phyloP scores from a whole-genome alignment of 2,888 invertebrate genomes.

The Brachyopa scutellaris region DNA sequence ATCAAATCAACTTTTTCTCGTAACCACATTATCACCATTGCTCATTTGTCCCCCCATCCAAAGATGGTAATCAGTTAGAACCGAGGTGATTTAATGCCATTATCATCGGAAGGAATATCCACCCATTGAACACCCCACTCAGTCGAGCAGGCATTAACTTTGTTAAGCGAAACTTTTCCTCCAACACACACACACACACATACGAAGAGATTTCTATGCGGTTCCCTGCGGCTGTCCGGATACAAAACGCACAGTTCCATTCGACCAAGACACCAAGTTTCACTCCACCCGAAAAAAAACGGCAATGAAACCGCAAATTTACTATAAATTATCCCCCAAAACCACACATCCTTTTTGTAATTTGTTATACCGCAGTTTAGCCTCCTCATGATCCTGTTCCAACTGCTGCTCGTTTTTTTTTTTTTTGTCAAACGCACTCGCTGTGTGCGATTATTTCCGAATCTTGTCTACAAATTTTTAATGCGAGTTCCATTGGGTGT shows the following conservation, averaged over 20 bases:
- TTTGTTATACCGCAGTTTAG: conserved; percentile 57
- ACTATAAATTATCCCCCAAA: conserved; percentile 72
- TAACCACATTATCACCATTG: too few species aligned
- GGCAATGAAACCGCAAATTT: conserved; percentile 69
- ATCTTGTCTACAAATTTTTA: conserved; percentile 72
- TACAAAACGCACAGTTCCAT: conserved; percentile 50
- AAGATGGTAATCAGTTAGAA: conserved; percentile 62
- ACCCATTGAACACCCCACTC: conserved; percentile 57
- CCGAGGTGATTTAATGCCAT: conserved; percentile 70
- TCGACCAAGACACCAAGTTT: conserved; percentile 11
- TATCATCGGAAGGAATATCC: conserved; percentile 59
- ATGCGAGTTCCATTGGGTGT: conserved; percentile 69
- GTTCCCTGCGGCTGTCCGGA: conserved; percentile 66
- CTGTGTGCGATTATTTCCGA: conserved; percentile 68
- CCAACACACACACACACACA: conserved; percentile 22
- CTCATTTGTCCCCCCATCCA: not conserved
- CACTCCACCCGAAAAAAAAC: conserved; percentile 9
- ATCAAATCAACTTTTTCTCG: too few species aligned
- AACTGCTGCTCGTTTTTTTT: conserved; percentile 22
- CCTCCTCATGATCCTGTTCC: not conserved
- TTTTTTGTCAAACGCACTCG: conserved; percentile 51
- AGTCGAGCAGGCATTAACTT: conserved; percentile 66
- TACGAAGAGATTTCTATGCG: conserved; percentile 21
- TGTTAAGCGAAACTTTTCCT: conserved; percentile 68
- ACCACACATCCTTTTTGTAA: conserved; percentile 67